phyloP scores from a whole-genome alignment of 2,113 vertebrate species.

The Coreoperca whiteheadi region DNA sequence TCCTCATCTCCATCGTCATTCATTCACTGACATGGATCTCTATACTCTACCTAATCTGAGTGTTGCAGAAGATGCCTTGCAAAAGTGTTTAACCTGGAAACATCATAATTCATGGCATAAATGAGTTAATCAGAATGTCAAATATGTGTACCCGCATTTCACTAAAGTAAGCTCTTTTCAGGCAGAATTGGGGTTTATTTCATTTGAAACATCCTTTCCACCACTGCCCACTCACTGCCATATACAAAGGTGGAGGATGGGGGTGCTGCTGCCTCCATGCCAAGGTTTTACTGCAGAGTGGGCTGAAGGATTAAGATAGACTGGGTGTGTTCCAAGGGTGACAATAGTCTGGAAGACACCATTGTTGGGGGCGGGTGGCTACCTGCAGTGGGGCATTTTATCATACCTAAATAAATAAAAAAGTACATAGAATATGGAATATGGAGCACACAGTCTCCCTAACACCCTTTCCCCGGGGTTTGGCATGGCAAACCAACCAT shows the following conservation, averaged over 20 bases:
- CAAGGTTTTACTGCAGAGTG: slow-evolving; percentile 84
- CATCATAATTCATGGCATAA: slow-evolving; percentile 42
- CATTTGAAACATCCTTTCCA: slow-evolving; percentile 65
- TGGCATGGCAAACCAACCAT: slow-evolving; percentile 19
- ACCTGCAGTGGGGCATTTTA: slow-evolving; percentile 70
- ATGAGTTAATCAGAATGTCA: slow-evolving; percentile 49
- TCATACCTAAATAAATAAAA: slow-evolving; percentile 56
- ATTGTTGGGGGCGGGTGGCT: slow-evolving; percentile 77
- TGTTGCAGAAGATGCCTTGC: slow-evolving; percentile 57
- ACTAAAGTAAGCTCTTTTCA: slow-evolving; percentile 44
- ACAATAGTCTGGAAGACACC: slow-evolving; percentile 90
- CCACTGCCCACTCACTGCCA: slow-evolving; percentile 75
- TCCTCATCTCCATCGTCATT: slow-evolving; percentile 70
- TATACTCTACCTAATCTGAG: slow-evolving; percentile 46
- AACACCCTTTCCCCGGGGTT: background rate
- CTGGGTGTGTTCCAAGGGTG: slow-evolving; percentile 82
- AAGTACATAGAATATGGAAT: slow-evolving; percentile 34
- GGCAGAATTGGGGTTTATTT: slow-evolving; percentile 56
- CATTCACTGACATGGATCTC: slow-evolving; percentile 71
- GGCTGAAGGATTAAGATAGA: slow-evolving; percentile 83
- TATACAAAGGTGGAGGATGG: slow-evolving; percentile 74
- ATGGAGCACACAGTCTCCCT: background rate
- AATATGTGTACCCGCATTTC: slow-evolving; percentile 48
- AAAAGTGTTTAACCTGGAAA: slow-evolving; percentile 33
- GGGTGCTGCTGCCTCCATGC: slow-evolving; percentile 77